These are phyloP conservation scores for Porites evermanni DNA, from an alignment of 92 coral and sea anemone species.

Conservation along the genomic window DNA sequence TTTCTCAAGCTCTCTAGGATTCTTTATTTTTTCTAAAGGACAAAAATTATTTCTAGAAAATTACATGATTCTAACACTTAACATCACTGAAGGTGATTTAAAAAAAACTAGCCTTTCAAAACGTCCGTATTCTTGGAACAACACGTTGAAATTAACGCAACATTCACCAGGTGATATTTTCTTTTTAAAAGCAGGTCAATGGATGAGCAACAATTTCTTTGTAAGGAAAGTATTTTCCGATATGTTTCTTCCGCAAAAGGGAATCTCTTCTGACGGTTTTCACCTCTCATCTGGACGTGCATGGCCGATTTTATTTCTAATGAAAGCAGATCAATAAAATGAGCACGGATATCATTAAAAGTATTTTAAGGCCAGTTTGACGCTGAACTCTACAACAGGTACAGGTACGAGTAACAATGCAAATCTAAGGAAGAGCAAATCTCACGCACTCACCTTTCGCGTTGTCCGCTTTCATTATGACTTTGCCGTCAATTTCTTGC, in stretches of 20 bases:
- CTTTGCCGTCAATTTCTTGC: constrained; percentile 88
- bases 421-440: not conserved
- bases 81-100: not conserved
- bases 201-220: not conserved
- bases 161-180: not conserved
- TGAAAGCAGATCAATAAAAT: constrained; percentile 4
- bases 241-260: not conserved
- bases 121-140: not conserved
- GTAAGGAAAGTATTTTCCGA: not conserved
- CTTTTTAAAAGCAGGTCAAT: not conserved
- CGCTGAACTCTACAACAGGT: not conserved
- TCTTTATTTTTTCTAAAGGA: no score
- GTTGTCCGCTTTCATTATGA: constrained; percentile 93
- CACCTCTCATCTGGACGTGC: not conserved
- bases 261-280: not conserved
- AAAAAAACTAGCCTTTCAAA: no score
- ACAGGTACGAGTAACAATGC: not conserved
- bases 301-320: not conserved
- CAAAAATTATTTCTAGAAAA: not conserved
- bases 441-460: constrained; percentile 83
- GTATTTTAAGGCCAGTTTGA: not conserved
- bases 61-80: not conserved
- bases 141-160: not conserved
- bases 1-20: no score
- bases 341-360: not conserved